A percentile compares a stretch with the other conserved stretches of the same genome.
phyloP scores from a whole-genome alignment of 2,797 vertebrate genomes.

The Phataginus tricuspis region DNA sequence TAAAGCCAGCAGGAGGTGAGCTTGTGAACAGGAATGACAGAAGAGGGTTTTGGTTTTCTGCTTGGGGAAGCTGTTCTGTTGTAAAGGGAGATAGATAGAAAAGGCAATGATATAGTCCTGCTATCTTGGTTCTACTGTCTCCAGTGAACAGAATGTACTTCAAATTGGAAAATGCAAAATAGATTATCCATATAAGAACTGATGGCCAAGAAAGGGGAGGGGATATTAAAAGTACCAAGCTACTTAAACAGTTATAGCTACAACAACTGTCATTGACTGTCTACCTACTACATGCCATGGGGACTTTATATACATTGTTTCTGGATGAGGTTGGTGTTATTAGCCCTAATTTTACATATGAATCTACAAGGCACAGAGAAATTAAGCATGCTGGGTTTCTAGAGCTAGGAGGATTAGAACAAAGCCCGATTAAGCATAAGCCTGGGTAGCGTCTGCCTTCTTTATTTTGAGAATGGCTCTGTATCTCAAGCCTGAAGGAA shows the following conservation, averaged over 20 bases:
- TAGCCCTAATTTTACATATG: background rate
- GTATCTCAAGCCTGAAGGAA: background rate
- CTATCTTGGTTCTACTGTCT: background rate
- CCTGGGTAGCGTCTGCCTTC: background rate
- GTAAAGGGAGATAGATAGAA: background rate
- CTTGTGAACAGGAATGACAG: background rate
- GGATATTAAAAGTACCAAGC: background rate
- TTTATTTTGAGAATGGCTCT: conserved; percentile 3
- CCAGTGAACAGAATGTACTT: background rate
- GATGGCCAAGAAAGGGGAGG: background rate
- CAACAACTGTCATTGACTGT: background rate
- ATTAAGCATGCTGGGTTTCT: background rate
- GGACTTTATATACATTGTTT: background rate
- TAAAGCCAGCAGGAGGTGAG: background rate
- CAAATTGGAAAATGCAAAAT: conserved; percentile 31
- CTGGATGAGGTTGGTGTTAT: background rate
- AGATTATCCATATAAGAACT: background rate
- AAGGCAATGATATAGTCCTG: background rate
- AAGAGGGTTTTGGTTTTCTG: conserved; percentile 2
- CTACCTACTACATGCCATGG: background rate
- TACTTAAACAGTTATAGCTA: background rate
- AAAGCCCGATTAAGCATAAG: background rate
- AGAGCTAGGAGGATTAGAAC: background rate
- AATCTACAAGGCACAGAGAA: background rate
- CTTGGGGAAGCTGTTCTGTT: background rate